A percentile compares a stretch with the other conserved stretches of the same genome.
phyloP scores from a whole-genome alignment of 2,888 invertebrate genomes.

The Lutraria lutraria region DNA sequence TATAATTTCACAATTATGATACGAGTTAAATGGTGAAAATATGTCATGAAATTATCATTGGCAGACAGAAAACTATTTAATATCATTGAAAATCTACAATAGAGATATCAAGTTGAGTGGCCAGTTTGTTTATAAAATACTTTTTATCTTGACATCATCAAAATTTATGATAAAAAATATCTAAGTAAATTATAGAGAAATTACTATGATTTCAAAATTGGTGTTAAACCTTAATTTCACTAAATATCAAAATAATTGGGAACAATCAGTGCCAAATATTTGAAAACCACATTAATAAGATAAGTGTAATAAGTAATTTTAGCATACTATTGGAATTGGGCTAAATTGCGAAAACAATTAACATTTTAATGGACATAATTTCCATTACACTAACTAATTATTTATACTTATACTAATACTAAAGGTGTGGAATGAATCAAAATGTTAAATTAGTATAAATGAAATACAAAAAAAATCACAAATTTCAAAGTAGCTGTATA shows the following conservation, averaged over 20 bases:
- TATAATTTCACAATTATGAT: background rate
- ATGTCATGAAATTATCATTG: background rate
- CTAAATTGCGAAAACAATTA: background rate
- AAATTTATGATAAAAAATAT: background rate
- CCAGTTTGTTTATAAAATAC: slow-evolving; percentile 7
- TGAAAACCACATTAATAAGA: background rate
- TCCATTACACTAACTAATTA: background rate
- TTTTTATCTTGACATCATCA: background rate
- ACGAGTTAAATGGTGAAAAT: background rate
- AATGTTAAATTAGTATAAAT: background rate
- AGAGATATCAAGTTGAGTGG: background rate
- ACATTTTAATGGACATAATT: background rate
- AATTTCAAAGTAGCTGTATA: background rate
- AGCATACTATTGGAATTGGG: background rate
- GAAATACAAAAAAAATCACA: background rate
- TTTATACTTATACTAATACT: no score
- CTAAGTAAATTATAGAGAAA: background rate
- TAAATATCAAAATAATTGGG: background rate
- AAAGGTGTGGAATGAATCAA: no score
- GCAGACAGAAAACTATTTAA: background rate
- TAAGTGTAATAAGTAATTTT: background rate
- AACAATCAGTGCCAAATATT: slow-evolving; percentile 11
- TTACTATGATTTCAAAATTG: background rate
- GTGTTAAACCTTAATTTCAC: background rate
- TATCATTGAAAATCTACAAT: background rate